Evolutionary conservation across 2,113 vertebrate species (phyloP), one percentile per base, ranked within the genome.

Genomic region (Oceanites oceanicus): DNA sequence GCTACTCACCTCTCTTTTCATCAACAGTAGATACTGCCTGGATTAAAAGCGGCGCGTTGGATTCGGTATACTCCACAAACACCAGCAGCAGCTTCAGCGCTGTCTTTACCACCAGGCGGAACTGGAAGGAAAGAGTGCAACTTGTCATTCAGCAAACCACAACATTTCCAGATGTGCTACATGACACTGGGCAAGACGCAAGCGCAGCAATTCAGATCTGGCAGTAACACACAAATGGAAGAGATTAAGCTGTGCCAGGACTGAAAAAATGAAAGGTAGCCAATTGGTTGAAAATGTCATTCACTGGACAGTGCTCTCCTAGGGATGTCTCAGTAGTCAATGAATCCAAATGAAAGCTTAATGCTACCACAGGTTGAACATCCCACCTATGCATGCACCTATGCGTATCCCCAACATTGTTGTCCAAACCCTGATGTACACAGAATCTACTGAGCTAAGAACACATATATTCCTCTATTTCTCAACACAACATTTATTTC

Each of bases 91-190:
- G 98, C 96, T 99, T 99, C 93, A 99, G 97, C 3, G 99, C 98
- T 3, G 99, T 99, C 97, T 99, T 99, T 95, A 99, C 99, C 95
- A 99, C 99, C 93, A 99, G 97, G 62, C 99, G 99, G 96, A 99
- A 99, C 99, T 99, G 89, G 8, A 94, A 92, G 59, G 58, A 58
- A 91, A 93, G 63, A 97, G 45, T 63, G 53, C 0, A 0, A 78
- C 63, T 76, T 52, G 89, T 97, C 82, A 97, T 62, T 96, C 26
- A 76, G 40, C 73, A 83, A 86, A 77, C 47, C 74, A 63, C 88
- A 79, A 45, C 44, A 40, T 45, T 89, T 62, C 78, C 78, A 93
- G 45, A 70, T 53, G 85, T 79, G 71, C 25, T 68, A 42, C 80
- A 22, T 29, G 68, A 70, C 47, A 72, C 59, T 2, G 22, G 44